These are phyloP conservation scores for Trinorchestia longiramus DNA, from an alignment of 1,140 invertebrate species.

Conservation along the genomic window DNA sequence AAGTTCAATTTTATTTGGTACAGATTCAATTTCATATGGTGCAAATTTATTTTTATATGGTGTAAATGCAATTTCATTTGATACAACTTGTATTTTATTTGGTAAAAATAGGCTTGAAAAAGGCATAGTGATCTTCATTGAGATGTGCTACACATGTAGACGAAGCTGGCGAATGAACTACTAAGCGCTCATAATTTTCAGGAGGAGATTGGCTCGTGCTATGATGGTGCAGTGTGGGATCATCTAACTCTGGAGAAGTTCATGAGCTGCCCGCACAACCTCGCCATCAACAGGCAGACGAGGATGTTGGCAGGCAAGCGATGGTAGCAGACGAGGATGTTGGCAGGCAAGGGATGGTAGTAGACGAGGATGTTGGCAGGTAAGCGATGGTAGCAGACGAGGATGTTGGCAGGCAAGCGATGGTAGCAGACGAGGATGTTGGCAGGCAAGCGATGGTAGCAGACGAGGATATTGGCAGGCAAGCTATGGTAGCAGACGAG, in stretches of 20 bases:
- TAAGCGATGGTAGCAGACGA: constrained; percentile 45
- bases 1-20: too few relatives aligned
- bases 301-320: constrained; percentile 85
- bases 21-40: too few relatives aligned
- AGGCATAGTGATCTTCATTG: neutral
- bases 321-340: neutral
- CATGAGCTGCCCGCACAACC: constrained; percentile 89
- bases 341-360: neutral
- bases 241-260: constrained; percentile 86
- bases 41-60: too few relatives aligned
- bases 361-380: constrained; percentile 96
- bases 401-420: neutral
- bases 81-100: too few relatives aligned
- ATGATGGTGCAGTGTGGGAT: constrained; percentile 75
- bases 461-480: neutral
- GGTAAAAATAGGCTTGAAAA: too few relatives aligned
- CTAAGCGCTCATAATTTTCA: constrained; percentile 10
- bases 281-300: constrained; percentile 96
- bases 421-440: constrained; percentile 92
- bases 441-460: constrained; percentile 71
- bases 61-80: too few relatives aligned
- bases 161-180: neutral
- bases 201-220: constrained; percentile 65
- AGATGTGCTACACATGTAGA: neutral
- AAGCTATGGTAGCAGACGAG: constrained; percentile 80